Conservation (phyloP, 2,797 vertebrate species). For the Hafferia zeledoni region DNA sequence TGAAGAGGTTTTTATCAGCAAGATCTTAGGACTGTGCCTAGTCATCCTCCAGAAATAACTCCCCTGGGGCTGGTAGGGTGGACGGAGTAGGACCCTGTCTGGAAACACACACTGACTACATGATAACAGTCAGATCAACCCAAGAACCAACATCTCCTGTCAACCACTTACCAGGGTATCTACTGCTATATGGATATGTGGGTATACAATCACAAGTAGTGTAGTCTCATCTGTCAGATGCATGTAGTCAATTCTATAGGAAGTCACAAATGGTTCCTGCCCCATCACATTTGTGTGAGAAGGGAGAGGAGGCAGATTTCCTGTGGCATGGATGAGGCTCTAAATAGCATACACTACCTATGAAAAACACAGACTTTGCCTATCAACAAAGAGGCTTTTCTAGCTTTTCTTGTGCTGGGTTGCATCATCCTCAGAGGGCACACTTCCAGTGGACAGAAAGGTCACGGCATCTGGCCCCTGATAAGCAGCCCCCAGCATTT, state of each 20-base stretch:
- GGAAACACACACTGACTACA: background rate
- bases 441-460: background rate
- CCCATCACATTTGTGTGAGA: background rate
- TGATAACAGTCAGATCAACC: background rate
- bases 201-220: background rate
- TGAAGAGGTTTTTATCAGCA: background rate
- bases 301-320: background rate
- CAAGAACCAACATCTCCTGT: background rate
- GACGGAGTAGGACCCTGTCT: background rate
- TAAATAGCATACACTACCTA: background rate
- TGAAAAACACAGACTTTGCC: background rate
- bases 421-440: background rate
- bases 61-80: background rate
- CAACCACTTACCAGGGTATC: background rate
- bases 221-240: background rate
- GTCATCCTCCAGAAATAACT: background rate
- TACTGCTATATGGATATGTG: background rate
- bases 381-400: background rate
- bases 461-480: background rate
- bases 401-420: background rate
- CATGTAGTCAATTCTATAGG: background rate
- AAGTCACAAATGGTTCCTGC: background rate
- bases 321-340: background rate
- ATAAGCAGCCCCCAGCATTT: background rate
- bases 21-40: background rate